phyloP scores from a whole-genome alignment of 1,140 invertebrate species.

The Drosophila sechellia region DNA sequence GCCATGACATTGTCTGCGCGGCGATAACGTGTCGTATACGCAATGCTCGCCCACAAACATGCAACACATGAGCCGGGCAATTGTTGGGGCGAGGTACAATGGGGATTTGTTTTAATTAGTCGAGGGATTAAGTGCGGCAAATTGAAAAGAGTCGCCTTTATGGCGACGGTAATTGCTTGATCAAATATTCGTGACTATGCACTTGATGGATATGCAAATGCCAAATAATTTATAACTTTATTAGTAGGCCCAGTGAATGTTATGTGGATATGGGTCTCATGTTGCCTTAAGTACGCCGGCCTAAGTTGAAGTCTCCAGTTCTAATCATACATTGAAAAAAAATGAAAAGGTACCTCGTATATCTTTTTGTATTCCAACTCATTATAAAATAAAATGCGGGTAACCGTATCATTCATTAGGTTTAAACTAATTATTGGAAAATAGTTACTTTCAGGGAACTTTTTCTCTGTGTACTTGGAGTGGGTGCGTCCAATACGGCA shows the following conservation, averaged over 20 bases:
- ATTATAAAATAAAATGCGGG: too few species aligned
- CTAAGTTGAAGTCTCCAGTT: conserved; percentile 36
- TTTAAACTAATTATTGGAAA: too few species aligned
- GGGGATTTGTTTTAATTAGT: conserved; percentile 71
- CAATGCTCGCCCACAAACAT: conserved; percentile 37
- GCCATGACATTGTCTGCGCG: conserved; percentile 42
- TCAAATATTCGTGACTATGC: conserved; percentile 31
- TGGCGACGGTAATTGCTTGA: conserved; percentile 30
- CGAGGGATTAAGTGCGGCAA: conserved; percentile 45
- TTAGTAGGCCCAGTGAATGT: conserved; percentile 30
- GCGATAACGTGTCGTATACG: conserved; percentile 66
- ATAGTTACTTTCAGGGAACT: too few species aligned
- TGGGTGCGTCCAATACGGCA: conserved; percentile 3
- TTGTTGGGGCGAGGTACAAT: conserved; percentile 14
- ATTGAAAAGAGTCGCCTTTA: conserved; percentile 44
- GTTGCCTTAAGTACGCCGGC: not conserved
- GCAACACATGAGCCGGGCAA: not conserved
- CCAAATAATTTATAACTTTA: conserved; percentile 42
- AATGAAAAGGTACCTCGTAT: not conserved
- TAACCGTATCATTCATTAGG: too few species aligned
- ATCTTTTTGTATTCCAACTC: too few species aligned
- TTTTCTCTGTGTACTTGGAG: not conserved
- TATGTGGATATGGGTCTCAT: conserved; percentile 11
- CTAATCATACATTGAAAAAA: not conserved
- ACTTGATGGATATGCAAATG: conserved; percentile 40